These are phyloP conservation scores for Spongia lamella DNA, from an alignment of 37 sponge, comb jelly and placozoan species.

Conservation along the genomic window DNA sequence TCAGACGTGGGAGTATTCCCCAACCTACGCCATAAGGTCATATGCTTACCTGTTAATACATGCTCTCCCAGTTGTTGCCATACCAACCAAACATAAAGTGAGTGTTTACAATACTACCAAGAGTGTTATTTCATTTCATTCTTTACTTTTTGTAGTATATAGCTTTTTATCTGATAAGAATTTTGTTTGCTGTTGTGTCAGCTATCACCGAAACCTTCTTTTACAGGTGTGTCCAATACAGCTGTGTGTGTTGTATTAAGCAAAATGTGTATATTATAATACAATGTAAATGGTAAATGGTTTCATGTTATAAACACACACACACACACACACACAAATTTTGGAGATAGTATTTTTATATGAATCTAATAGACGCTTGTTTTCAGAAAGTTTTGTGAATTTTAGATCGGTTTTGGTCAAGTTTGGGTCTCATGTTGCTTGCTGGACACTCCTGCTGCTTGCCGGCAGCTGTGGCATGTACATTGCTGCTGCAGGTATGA, in stretches of 20 bases:
- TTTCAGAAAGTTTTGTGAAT: not conserved
- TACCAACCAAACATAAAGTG: slow-evolving; percentile 47
- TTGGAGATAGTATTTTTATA: too few relatives aligned
- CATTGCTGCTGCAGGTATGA: slow-evolving; percentile 64
- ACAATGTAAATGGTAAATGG: not conserved
- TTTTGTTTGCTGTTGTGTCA: slow-evolving; percentile 62
- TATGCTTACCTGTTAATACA: slow-evolving; percentile 89
- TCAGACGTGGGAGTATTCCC: slow-evolving; percentile 99
- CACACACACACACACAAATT: too few relatives aligned
- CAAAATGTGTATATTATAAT: too few relatives aligned
- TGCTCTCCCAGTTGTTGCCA: slow-evolving; percentile 57
- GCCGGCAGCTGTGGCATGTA: slow-evolving; percentile 89
- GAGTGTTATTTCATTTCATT: too few relatives aligned
- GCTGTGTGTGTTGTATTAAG: too few relatives aligned
- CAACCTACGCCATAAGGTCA: slow-evolving; percentile 89
- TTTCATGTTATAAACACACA: too few relatives aligned
- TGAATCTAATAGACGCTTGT: not conserved
- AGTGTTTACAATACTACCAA: too few relatives aligned
- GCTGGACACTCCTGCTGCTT: slow-evolving; percentile 55
- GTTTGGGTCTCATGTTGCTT: slow-evolving; percentile 63
- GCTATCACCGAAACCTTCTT: slow-evolving; percentile 82
- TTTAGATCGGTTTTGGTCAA: slow-evolving; percentile 52
- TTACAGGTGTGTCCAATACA: slow-evolving; percentile 57
- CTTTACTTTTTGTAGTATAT: slow-evolving; percentile 52
- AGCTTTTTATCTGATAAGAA: slow-evolving; percentile 74